Evolutionary conservation across 2,888 invertebrate genomes (phyloP).

Genomic region (Schrankia costaestrigalis): DNA sequence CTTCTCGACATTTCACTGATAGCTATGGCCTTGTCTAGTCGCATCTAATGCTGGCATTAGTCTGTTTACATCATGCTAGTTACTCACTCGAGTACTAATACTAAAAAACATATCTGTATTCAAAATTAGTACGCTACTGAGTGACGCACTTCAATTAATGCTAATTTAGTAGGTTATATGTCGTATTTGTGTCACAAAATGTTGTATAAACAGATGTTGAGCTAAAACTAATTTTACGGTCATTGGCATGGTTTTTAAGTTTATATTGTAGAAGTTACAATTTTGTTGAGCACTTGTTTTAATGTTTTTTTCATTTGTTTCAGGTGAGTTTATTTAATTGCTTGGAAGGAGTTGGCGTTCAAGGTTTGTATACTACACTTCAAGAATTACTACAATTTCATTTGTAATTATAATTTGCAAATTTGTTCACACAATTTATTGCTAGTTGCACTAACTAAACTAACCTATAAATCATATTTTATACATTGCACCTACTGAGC

Average conservation of each 20-base stretch:
- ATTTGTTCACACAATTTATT: too few species aligned
- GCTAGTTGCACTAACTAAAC: too few species aligned
- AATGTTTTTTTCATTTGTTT: slow-evolving; percentile 44
- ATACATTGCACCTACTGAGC: too few species aligned
- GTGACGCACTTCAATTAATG: slow-evolving; percentile 28
- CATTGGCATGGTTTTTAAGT: slow-evolving; percentile 46
- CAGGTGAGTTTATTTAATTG: slow-evolving; percentile 59
- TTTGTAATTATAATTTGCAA: too few species aligned
- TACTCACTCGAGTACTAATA: slow-evolving; percentile 41
- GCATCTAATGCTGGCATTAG: slow-evolving; percentile 80
- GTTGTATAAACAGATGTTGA: slow-evolving; percentile 56
- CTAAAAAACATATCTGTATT: background rate
- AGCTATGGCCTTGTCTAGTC: slow-evolving; percentile 81
- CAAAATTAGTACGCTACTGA: slow-evolving; percentile 8
- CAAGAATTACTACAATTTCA: background rate
- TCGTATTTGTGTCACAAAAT: slow-evolving; percentile 36
- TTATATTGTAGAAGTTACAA: slow-evolving; percentile 13
- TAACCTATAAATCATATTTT: too few species aligned
- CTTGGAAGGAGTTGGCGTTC: slow-evolving; percentile 4
- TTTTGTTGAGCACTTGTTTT: slow-evolving; percentile 28
- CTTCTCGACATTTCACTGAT: slow-evolving; percentile 80
- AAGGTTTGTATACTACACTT: slow-evolving; percentile 31
- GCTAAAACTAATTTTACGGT: slow-evolving; percentile 45
- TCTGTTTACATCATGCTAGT: slow-evolving; percentile 57
- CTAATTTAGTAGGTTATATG: slow-evolving; percentile 45